Evolutionary conservation across 2,888 invertebrate genomes (phyloP), one percentile per base, ranked within the genome.

Genomic region (Unio delphinus): DNA sequence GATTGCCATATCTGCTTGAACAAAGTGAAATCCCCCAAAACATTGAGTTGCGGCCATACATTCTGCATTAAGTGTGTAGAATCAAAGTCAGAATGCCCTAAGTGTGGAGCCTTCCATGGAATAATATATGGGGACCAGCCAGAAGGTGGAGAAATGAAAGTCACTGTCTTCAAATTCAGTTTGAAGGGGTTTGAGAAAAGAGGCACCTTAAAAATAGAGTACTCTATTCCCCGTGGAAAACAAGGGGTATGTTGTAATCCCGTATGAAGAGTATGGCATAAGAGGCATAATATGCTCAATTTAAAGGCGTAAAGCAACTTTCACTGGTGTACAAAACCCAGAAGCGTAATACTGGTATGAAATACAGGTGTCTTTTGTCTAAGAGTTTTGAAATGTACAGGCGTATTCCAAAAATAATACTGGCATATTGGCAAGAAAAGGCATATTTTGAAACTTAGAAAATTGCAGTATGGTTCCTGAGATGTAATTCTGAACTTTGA

Each of bases 81-180:
- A n/a, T 61, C 67, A 34, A 75, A 71, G 56, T 74, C 74, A 60
- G 67, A 67, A 17, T 82, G 83, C 66, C 80, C 89, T 81, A 94
- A 93, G 94, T 81, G 81, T 71, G 75, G 3, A 28, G 28, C 3
- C 3, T 28, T 28, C 3, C 28, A 3, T 28, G 3, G 77, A 45
- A 69, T 55, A 15, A 57, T 70, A 6, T 69, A 54, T 20, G 80
- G 80, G 23, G 69, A 76, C 30, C 80, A 80, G 61, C 80, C 80
- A 45, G 26, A 34, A 45, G 34, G 57, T 20, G 80, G 80, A 55
- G 68, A 60, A 15, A 79, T 80, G 76, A 58, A 54, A 4, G 17
- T 64, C 15, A 45, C 18, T n/a, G 64, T 28, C 15, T 15, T n/a
- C 7, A 20, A 1, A 4, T 26, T 1, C n/a, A 60, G 28, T 30